Percentiles rank a stretch among this genome's conserved stretches.
Evolutionary conservation across 2,888 invertebrate genomes (phyloP).

Genomic region (Eupithecia pulchellata): DNA sequence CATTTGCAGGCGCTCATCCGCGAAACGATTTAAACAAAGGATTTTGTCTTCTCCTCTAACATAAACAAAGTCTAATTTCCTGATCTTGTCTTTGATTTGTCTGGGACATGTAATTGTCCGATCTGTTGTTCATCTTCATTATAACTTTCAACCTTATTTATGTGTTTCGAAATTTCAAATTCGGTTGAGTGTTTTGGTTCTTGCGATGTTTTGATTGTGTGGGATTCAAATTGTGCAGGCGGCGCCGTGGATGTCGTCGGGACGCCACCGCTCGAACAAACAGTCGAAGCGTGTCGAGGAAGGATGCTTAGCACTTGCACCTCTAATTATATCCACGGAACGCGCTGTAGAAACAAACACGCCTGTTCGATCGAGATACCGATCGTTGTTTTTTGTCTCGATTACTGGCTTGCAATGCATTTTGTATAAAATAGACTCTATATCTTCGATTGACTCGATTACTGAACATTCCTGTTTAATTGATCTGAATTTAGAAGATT

Average conservation of each 20-base stretch:
- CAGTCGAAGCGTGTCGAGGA: conserved; percentile 79
- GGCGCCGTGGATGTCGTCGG: conserved; percentile 81
- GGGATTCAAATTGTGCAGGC: conserved; percentile 73
- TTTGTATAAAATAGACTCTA: conserved; percentile 9
- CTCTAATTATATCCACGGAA: conserved; percentile 80
- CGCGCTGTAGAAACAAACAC: conserved; percentile 74
- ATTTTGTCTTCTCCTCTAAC: conserved; percentile 75
- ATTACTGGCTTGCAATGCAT: conserved; percentile 43
- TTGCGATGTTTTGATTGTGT: conserved; percentile 56
- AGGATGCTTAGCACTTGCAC: conserved; percentile 82
- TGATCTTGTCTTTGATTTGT: conserved; percentile 65
- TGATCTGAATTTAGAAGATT: conserved; percentile 12
- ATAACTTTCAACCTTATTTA: conserved; percentile 44
- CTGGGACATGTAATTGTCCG: conserved; percentile 34
- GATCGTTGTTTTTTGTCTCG: conserved; percentile 40
- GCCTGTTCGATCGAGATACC: conserved; percentile 50
- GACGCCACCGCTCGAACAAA: conserved; percentile 74
- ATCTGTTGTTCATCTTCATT: conserved; percentile 27
- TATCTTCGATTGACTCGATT: conserved; percentile 13
- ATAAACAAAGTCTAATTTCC: conserved; percentile 83
- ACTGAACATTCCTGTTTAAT: conserved; percentile 14
- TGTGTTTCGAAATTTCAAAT: conserved; percentile 41
- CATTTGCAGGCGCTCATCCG: conserved; percentile 72
- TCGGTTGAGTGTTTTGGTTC: conserved; percentile 43
- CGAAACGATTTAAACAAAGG: conserved; percentile 73